Percentiles rank a stretch among this genome's conserved stretches.
These are phyloP conservation scores for Musca domestica DNA, from an alignment of 1,140 invertebrate species.

Conservation along the genomic window DNA sequence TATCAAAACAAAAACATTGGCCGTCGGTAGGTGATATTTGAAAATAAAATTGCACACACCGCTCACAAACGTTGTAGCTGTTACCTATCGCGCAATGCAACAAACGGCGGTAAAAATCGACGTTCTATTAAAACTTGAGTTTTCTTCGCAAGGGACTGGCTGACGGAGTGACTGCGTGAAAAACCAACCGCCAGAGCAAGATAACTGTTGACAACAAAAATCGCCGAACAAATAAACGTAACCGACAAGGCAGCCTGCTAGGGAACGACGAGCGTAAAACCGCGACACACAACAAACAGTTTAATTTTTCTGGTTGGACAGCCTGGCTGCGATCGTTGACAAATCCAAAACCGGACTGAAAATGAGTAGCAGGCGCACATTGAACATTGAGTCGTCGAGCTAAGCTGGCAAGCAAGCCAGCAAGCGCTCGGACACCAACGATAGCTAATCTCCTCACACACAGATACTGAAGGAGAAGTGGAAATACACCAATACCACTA, in stretches of 20 bases:
- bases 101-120: too few species aligned
- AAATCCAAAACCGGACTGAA: slow-evolving; percentile 51
- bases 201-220: neutral
- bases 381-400: slow-evolving; percentile 6
- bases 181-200: neutral
- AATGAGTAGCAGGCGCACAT: slow-evolving; percentile 32
- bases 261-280: neutral
- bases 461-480: slow-evolving; percentile 24
- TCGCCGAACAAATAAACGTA: neutral
- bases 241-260: neutral
- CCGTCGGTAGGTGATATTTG: too few species aligned
- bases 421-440: slow-evolving; percentile 7
- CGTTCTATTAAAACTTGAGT: too few species aligned
- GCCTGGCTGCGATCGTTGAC: slow-evolving; percentile 36
- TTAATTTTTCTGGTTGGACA: slow-evolving; percentile 3
- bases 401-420: neutral
- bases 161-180: neutral
- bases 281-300: neutral
- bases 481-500: neutral
- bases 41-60: too few species aligned
- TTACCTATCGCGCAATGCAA: too few species aligned
- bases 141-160: too few species aligned
- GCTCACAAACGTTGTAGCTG: too few species aligned
- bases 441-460: slow-evolving; percentile 7
- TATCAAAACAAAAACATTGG: too few species aligned